Conservation (phyloP, 2,113 vertebrate genomes). For the Eulemur rufifrons region DNA sequence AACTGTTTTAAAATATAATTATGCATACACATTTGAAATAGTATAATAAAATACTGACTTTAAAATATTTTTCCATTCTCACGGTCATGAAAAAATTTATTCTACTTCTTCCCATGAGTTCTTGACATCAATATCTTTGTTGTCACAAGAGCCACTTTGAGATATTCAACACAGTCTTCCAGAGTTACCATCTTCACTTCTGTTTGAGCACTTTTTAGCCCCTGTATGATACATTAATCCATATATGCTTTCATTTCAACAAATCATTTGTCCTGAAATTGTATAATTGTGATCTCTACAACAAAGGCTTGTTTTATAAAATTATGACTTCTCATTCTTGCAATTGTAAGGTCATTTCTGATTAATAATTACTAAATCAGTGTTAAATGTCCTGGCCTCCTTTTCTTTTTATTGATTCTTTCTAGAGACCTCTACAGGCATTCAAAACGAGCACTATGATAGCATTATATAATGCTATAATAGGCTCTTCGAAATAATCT, state of each 20-base stretch:
- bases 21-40: not conserved
- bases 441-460: not conserved
- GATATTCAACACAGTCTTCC: not conserved
- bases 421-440: not conserved
- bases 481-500: not conserved
- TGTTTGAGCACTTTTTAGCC: not conserved
- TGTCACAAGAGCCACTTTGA: not conserved
- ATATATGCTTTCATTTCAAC: not conserved
- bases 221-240: not conserved
- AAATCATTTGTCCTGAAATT: not conserved
- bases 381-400: not conserved
- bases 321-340: not conserved
- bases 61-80: conserved; percentile 25
- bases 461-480: not conserved
- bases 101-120: not conserved
- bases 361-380: not conserved
- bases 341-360: not conserved
- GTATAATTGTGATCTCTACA: not conserved
- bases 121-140: not conserved
- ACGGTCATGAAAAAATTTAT: not conserved
- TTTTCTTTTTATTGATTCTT: not conserved
- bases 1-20: conserved; percentile 5
- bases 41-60: not conserved
- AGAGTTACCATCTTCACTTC: not conserved
- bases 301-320: not conserved